Conservation (phyloP, 2,888 invertebrate genomes). For the Poecilobothrus nobilitatus region DNA sequence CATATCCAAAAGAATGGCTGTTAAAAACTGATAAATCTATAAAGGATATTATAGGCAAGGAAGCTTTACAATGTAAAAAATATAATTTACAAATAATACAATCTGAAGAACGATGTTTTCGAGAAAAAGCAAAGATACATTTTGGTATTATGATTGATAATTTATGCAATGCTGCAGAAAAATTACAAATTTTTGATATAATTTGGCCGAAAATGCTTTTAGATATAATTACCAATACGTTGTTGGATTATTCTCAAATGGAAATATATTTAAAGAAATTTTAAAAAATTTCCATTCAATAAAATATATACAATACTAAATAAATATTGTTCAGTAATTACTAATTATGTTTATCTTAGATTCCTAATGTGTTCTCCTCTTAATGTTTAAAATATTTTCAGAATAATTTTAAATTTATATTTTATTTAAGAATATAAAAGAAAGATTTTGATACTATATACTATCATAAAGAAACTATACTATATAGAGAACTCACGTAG, state of each 20-base stretch:
- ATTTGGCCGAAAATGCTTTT: slow-evolving; percentile 70
- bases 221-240: slow-evolving; percentile 67
- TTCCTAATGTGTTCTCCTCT: no score
- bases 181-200: slow-evolving; percentile 62
- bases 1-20: slow-evolving; percentile 63
- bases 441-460: no score
- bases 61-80: slow-evolving; percentile 66
- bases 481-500: no score
- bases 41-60: slow-evolving; percentile 74
- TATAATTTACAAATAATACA: slow-evolving; percentile 16
- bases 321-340: no score
- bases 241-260: slow-evolving; percentile 72
- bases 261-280: slow-evolving; percentile 64
- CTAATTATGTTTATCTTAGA: no score
- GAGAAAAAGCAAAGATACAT: slow-evolving; percentile 66
- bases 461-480: no score
- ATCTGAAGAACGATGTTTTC: slow-evolving; percentile 45
- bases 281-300: neutral
- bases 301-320: neutral
- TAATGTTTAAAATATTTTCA: no score
- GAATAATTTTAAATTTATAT: no score
- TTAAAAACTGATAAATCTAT: slow-evolving; percentile 64
- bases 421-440: no score
- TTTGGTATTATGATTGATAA: slow-evolving; percentile 61
- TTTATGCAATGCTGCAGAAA: slow-evolving; percentile 67